Evolutionary conservation across 2,797 vertebrate genomes (phyloP).

Genomic region (Pangasius djambal): DNA sequence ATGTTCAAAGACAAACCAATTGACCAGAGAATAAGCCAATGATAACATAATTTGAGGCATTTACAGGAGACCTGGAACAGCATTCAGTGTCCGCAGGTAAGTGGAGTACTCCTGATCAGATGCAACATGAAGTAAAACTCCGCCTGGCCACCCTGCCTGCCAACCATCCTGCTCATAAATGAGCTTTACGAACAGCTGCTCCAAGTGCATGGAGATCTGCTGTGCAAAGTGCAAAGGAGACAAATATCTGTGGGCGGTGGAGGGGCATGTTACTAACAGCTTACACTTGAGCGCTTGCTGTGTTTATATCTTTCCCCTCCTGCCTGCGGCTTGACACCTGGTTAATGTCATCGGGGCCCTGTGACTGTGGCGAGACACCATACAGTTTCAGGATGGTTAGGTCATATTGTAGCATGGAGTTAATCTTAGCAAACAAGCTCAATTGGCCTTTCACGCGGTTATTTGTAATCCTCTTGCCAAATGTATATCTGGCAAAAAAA

Average conservation of each 20-base stretch:
- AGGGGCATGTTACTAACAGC: slow-evolving; percentile 65
- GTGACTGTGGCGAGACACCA: slow-evolving; percentile 21
- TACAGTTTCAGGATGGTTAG: slow-evolving; percentile 38
- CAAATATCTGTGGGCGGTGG: slow-evolving; percentile 61
- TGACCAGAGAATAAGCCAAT: neutral
- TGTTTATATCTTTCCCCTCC: slow-evolving; percentile 50
- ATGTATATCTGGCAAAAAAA: slow-evolving; percentile 54
- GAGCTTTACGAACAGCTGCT: slow-evolving; percentile 66
- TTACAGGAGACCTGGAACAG: neutral
- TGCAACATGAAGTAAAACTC: neutral
- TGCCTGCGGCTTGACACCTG: slow-evolving; percentile 54
- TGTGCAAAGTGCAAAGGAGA: slow-evolving; percentile 64
- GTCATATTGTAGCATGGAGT: slow-evolving; percentile 6
- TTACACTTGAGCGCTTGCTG: slow-evolving; percentile 57
- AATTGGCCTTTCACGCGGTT: slow-evolving; percentile 45
- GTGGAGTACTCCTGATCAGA: slow-evolving; percentile 5
- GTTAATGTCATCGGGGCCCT: slow-evolving; percentile 45
- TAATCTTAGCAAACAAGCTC: slow-evolving; percentile 61
- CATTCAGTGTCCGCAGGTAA: neutral
- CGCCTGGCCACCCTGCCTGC: slow-evolving; percentile 39
- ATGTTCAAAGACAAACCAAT: neutral
- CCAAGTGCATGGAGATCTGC: slow-evolving; percentile 32
- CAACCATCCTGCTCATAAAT: slow-evolving; percentile 47
- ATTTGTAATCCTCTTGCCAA: slow-evolving; percentile 48
- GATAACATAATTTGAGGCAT: neutral